Conservation (phyloP, 2,888 invertebrate genomes). For the Dilophus febrilis region DNA sequence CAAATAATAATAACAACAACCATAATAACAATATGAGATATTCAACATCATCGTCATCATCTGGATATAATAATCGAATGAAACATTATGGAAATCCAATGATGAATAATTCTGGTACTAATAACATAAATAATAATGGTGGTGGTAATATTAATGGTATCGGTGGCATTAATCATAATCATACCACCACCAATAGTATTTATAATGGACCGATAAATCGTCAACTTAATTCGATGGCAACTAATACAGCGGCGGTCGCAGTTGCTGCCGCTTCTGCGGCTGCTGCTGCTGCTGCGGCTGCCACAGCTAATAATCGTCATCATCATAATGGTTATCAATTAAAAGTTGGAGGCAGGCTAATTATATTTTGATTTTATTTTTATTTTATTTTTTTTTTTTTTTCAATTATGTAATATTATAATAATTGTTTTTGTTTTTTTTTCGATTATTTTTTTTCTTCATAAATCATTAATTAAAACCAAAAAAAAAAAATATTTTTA, state of each 20-base stretch:
- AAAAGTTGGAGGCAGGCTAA: slow-evolving; percentile 18
- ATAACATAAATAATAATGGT: too few relatives aligned
- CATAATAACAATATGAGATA: too few relatives aligned
- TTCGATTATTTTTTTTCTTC: too few relatives aligned
- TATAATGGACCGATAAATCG: background rate
- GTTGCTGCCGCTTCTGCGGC: background rate
- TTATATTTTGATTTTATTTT: slow-evolving; percentile 5
- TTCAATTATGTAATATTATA: slow-evolving; percentile 15
- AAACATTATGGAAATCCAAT: background rate
- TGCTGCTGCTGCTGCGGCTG: background rate
- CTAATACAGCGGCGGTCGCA: background rate
- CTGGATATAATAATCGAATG: slow-evolving; percentile 5
- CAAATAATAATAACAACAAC: too few relatives aligned
- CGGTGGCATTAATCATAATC: background rate
- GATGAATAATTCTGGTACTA: background rate
- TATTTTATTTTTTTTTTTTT: slow-evolving; percentile 2
- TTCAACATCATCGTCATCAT: too few relatives aligned
- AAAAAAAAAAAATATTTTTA: too few relatives aligned
- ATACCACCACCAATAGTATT: background rate
- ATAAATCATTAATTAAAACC: too few relatives aligned
- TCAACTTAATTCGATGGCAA: background rate
- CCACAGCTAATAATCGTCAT: background rate
- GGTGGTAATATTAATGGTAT: background rate
- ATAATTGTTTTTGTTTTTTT: too few relatives aligned
- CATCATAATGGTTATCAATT: slow-evolving; percentile 16